Conservation (phyloP, 64 coral and sea anemone species). For the Cladopsammia gracilis region DNA sequence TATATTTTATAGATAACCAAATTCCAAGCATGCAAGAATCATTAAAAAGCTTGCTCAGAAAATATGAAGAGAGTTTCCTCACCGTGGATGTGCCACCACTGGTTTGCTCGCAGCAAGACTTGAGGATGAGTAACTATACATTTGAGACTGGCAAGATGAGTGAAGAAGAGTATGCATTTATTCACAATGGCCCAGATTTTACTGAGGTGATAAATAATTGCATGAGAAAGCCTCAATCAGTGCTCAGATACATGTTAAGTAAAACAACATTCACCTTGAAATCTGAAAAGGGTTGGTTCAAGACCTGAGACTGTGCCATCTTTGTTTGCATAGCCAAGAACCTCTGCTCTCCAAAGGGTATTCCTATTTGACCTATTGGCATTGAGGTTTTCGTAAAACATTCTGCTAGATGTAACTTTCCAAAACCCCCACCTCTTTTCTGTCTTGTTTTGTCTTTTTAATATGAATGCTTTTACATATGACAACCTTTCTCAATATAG, state of each 20-base stretch:
- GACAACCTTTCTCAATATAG: too few relatives aligned
- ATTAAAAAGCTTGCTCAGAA: conserved; percentile 35
- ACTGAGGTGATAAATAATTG: conserved; percentile 24
- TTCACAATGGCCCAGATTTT: conserved; percentile 62
- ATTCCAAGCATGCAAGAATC: not conserved
- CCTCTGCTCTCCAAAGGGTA: too few relatives aligned
- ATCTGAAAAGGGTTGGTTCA: not conserved
- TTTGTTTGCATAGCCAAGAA: too few relatives aligned
- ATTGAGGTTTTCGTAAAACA: too few relatives aligned
- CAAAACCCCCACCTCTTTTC: too few relatives aligned
- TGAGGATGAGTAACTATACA: conserved; percentile 67
- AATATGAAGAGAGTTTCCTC: conserved; percentile 46
- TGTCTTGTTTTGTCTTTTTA: too few relatives aligned
- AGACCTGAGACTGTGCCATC: not conserved
- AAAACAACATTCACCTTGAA: not conserved
- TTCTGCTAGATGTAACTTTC: too few relatives aligned
- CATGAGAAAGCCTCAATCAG: not conserved
- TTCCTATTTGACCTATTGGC: too few relatives aligned
- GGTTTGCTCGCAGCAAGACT: conserved; percentile 44
- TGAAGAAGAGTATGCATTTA: conserved; percentile 48
- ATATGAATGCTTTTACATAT: too few relatives aligned
- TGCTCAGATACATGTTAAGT: too few relatives aligned
- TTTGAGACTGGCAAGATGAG: conserved; percentile 82
- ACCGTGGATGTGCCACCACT: conserved; percentile 13
- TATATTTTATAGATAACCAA: not conserved